Evolutionary conservation across 2,888 invertebrate genomes (phyloP).

Genomic region (Caenorhabditis sp.): DNA sequence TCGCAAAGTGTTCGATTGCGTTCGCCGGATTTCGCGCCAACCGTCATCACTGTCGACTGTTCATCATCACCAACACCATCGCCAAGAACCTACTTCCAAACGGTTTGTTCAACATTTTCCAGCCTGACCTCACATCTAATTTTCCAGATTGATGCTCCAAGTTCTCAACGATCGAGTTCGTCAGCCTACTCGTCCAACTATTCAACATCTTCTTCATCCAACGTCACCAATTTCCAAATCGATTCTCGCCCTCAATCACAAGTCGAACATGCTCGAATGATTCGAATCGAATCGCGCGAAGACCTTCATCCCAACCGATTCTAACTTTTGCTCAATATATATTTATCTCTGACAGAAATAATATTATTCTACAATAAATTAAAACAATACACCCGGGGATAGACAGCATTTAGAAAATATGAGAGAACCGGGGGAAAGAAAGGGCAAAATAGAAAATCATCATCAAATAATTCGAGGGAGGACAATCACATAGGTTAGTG

Average conservation of each 20-base stretch:
- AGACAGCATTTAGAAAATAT: neutral
- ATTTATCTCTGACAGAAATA: neutral
- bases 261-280: slow-evolving; percentile 28
- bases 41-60: slow-evolving; percentile 26
- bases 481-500: too few relatives aligned
- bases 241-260: neutral
- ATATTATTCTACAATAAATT: neutral
- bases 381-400: neutral
- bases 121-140: too few relatives aligned
- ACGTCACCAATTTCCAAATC: neutral
- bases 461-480: too few relatives aligned
- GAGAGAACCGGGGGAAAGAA: neutral
- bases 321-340: neutral
- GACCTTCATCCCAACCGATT: slow-evolving; percentile 2
- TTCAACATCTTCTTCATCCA: slow-evolving; percentile 3
- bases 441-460: too few relatives aligned
- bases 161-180: slow-evolving; percentile 23
- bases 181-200: slow-evolving; percentile 7
- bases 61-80: slow-evolving; percentile 15
- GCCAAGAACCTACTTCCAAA: slow-evolving; percentile 20
- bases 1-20: neutral
- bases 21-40: slow-evolving; percentile 7
- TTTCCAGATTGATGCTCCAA: slow-evolving; percentile 18
- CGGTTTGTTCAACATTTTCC: slow-evolving; percentile 9
- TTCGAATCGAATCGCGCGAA: slow-evolving; percentile 20